A percentile compares a stretch with the other conserved stretches of the same genome.
phyloP scores from a whole-genome alignment of 2,113 vertebrate genomes.

The Ammodytes marinus region DNA sequence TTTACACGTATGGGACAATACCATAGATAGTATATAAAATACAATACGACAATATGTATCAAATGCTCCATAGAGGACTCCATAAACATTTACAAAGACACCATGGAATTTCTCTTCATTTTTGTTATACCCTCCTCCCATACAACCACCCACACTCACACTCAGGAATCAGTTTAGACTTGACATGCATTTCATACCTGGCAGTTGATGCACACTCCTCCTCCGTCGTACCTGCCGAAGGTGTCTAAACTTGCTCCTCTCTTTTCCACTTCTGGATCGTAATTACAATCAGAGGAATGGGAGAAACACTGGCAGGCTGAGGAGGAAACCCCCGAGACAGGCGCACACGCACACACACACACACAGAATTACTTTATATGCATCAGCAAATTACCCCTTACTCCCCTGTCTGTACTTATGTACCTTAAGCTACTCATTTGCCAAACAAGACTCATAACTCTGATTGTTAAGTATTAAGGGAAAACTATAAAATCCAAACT shows the following conservation, averaged over 20 bases:
- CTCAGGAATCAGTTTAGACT: slow-evolving; percentile 69
- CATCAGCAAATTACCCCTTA: slow-evolving; percentile 43
- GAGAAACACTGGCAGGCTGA: slow-evolving; percentile 96
- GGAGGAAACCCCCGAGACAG: slow-evolving; percentile 63
- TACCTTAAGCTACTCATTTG: slow-evolving; percentile 51
- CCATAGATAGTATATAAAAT: no score
- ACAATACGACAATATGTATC: background rate
- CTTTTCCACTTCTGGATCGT: slow-evolving; percentile 88
- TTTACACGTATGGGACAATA: background rate
- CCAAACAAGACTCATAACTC: slow-evolving; percentile 22
- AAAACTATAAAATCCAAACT: slow-evolving; percentile 63
- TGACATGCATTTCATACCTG: slow-evolving; percentile 87
- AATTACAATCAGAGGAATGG: slow-evolving; percentile 93
- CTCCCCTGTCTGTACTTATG: slow-evolving; percentile 38
- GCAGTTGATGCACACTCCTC: slow-evolving; percentile 94
- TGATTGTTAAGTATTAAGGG: slow-evolving; percentile 50
- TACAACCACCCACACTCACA: slow-evolving; percentile 36
- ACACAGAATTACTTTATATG: slow-evolving; percentile 41
- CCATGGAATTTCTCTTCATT: slow-evolving; percentile 1
- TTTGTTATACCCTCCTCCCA: slow-evolving; percentile 1
- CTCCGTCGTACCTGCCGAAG: slow-evolving; percentile 88
- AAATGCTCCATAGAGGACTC: background rate
- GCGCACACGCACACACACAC: slow-evolving; percentile 40
- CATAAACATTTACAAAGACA: background rate
- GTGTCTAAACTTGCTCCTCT: slow-evolving; percentile 89